Evolutionary conservation across 37 sponge, comb jelly and placozoan genomes (phyloP), one percentile per base, ranked within the genome.

Genomic region (Crambe crambe): DNA sequence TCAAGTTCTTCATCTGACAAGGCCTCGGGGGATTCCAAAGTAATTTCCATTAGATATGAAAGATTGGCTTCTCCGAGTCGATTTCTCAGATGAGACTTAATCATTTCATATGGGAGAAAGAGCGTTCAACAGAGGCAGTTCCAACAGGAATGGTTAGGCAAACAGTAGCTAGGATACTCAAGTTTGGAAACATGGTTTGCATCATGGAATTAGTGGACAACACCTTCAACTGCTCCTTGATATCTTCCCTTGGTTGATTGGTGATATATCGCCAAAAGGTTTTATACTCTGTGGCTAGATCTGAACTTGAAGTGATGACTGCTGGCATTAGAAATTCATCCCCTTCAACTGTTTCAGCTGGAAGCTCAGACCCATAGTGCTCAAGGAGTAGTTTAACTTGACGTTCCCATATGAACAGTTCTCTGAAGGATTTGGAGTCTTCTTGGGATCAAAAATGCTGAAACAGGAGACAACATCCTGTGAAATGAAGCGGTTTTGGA

Each of bases 381-480:
- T 39, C 78, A 54, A 78, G 59, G 30, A 89, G 58, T 40, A 77
- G n/a, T n/a, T n/a, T n/a, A n/a, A n/a, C n/a, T n/a, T n/a, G n/a
- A n/a, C n/a, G n/a, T n/a, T n/a, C n/a, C n/a, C n/a, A n/a, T n/a
- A n/a, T n/a, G n/a, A n/a, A n/a, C n/a, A n/a, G n/a, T n/a, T n/a
- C n/a, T n/a, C n/a, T n/a, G n/a, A n/a, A 51, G 31, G 54, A 81
- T 56, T 60, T 59, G 76, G 91, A 31, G 58, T 62, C 76, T 86
- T 90, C 61, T 67, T 76, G 27, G 83, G 83, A 86, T 90, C 76
- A 81, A 90, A 89, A 31, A 89, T 84, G 60, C 83, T 80, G 42
- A 90, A 76, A 42, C 87, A 77, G 23, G 91, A 81, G 35, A 90
- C 83, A 25, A 90, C 63, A 81, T 85, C 87, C 72, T 67, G 68